Evolutionary conservation across 2,113 vertebrate species (phyloP).

Genomic region (Alethe diademata): DNA sequence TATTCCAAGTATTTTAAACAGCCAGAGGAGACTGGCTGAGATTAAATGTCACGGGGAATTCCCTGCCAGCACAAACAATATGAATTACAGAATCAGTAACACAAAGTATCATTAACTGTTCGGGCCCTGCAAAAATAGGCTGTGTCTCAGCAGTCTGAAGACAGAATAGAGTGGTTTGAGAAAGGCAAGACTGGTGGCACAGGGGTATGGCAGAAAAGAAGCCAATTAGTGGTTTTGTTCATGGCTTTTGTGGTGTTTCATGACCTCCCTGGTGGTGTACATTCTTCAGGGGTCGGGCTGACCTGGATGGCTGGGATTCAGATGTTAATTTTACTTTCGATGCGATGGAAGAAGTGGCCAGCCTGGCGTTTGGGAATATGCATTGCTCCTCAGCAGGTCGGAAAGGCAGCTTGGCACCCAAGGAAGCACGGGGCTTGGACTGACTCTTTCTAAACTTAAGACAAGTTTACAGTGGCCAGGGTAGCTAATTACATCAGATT

Average conservation of each 20-base stretch:
- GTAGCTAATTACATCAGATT: background rate
- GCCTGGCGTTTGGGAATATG: background rate
- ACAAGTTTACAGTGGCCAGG: background rate
- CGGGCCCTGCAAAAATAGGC: constrained; percentile 29
- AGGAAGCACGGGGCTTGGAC: background rate
- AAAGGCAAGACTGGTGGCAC: background rate
- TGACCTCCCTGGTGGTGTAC: background rate
- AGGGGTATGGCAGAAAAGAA: background rate
- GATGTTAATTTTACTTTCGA: background rate
- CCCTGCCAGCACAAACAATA: constrained; percentile 53
- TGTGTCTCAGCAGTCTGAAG: background rate
- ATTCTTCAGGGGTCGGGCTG: background rate
- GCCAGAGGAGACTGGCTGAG: constrained; percentile 39
- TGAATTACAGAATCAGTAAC: constrained; percentile 62
- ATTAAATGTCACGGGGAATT: constrained; percentile 22
- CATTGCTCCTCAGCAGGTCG: background rate
- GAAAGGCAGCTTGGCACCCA: background rate
- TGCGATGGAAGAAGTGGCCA: background rate
- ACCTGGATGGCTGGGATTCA: background rate
- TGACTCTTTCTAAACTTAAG: background rate
- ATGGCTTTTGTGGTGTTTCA: background rate
- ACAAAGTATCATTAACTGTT: constrained; percentile 32
- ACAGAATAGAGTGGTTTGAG: background rate
- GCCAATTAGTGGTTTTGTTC: constrained; percentile 20
- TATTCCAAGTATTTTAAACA: constrained; percentile 61